Evolutionary conservation across 2,797 vertebrate species (phyloP), one percentile per base, ranked within the genome.

Genomic region (Rhyacichthys aspro): DNA sequence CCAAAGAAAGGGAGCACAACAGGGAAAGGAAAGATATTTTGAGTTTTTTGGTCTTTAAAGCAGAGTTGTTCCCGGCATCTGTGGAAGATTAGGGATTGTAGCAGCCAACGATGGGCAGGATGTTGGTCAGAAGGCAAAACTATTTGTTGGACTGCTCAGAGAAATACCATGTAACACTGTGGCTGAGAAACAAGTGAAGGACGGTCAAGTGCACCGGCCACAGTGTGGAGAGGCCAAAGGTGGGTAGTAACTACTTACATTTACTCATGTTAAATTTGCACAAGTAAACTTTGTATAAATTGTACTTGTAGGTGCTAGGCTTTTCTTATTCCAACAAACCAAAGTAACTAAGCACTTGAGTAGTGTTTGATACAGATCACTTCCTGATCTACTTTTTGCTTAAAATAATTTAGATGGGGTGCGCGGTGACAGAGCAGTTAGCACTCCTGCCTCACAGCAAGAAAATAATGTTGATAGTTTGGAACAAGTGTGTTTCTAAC

Each of bases 81-180:
- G 61, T 32, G 58, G 28, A 49, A 37, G 68, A 68, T 69, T 70
- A 33, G n/a, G 32, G 19, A 60, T 56, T 0, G 8, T 56, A 36
- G 34, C n/a, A 47, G 28, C 8, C 5, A 38, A 8, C 39, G 14
- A 23, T 14, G 12, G 60, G 64, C 63, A 71, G 70, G 67, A 79
- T 74, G 74, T 64, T 59, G 53, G 53, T 16, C 18, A 15, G 15
- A 1, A 33, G 59, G 65, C 1, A 23, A 46, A 58, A 67, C 32
- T 17, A 32, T 42, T 48, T 14, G 55, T 6, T 11, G 57, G 23
- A 39, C 45, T 38, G 66, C 67, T 38, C 45, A 58, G 33, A 55
- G 32, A 15, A 55, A 57, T 74, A 63, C 59, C 42, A 66, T 47
- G 11, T n/a, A 0, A 66, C 43, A 15, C 32, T 83, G 70, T 1